Evolutionary conservation across 2,888 invertebrate species (phyloP).

Genomic region (Pomacea canaliculata): DNA sequence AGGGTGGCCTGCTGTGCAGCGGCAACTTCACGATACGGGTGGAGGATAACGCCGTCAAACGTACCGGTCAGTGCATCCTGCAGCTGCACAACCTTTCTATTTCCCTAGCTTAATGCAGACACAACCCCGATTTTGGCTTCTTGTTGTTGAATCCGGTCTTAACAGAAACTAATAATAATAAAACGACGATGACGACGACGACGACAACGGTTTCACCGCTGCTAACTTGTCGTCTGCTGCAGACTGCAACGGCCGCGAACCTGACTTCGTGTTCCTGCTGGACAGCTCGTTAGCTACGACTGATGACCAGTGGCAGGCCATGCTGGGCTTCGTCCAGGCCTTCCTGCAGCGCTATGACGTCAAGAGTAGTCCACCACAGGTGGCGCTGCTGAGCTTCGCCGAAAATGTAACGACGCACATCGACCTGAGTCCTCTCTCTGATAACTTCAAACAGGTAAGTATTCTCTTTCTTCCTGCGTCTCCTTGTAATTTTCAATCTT

Average conservation of each 20-base stretch:
- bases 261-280: constrained; percentile 31
- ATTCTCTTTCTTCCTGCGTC: too few relatives aligned
- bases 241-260: constrained; percentile 28
- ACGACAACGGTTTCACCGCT: too few relatives aligned
- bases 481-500: too few relatives aligned
- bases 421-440: constrained; percentile 6
- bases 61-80: constrained; percentile 20
- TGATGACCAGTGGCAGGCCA: constrained; percentile 21
- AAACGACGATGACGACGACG: too few relatives aligned
- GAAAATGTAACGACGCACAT: constrained; percentile 18
- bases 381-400: constrained; percentile 24
- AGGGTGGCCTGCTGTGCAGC: constrained; percentile 23
- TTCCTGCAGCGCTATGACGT: constrained; percentile 25
- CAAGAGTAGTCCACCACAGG: constrained; percentile 11
- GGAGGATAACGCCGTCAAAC: constrained; percentile 26
- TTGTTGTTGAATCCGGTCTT: too few relatives aligned
- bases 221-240: neutral
- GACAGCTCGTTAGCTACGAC: constrained; percentile 9
- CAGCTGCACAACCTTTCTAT: too few relatives aligned
- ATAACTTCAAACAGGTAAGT: too few relatives aligned
- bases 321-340: constrained; percentile 23
- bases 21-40: constrained; percentile 35
- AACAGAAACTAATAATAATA: too few relatives aligned
- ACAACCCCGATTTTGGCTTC: too few relatives aligned
- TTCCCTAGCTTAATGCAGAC: too few relatives aligned